Percentiles rank a stretch among this genome's conserved stretches.
Conservation (phyloP, 2,113 vertebrate species). For the Platichthys stellatus region DNA sequence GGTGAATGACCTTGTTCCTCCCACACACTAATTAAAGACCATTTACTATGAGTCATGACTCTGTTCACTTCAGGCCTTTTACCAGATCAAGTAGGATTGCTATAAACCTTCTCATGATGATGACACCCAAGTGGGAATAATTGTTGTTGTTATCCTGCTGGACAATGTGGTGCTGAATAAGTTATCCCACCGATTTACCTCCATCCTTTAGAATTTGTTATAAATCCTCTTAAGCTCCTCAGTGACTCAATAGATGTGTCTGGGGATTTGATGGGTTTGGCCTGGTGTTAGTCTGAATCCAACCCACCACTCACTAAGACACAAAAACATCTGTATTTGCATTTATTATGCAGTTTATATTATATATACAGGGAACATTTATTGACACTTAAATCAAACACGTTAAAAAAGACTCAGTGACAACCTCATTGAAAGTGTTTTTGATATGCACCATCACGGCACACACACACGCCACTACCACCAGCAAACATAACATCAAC, state of each 20-base stretch:
- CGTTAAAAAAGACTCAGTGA: not conserved
- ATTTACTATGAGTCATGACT: conserved; percentile 46
- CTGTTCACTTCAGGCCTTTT: conserved; percentile 17
- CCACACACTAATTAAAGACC: conserved; percentile 39
- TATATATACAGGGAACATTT: not conserved
- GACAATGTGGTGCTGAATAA: conserved; percentile 30
- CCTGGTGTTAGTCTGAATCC: not conserved
- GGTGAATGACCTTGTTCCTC: conserved; percentile 20
- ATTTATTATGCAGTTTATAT: not conserved
- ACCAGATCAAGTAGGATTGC: conserved; percentile 48
- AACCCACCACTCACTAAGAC: not conserved
- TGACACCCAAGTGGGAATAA: conserved; percentile 1
- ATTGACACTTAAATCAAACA: not conserved
- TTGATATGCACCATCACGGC: not conserved
- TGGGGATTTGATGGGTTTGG: not conserved
- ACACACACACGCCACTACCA: not conserved
- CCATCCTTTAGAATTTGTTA: too few species aligned
- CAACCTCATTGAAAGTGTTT: not conserved
- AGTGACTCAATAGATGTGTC: too few species aligned
- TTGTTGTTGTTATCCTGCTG: conserved; percentile 23
- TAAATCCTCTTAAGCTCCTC: too few species aligned
- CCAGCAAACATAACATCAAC: not conserved
- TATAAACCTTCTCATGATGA: conserved; percentile 29
- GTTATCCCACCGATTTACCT: conserved; percentile 1
- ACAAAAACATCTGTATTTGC: not conserved